phyloP scores from a whole-genome alignment of 2,888 invertebrate genomes.

The Stenoptilia bipunctidactyla region DNA sequence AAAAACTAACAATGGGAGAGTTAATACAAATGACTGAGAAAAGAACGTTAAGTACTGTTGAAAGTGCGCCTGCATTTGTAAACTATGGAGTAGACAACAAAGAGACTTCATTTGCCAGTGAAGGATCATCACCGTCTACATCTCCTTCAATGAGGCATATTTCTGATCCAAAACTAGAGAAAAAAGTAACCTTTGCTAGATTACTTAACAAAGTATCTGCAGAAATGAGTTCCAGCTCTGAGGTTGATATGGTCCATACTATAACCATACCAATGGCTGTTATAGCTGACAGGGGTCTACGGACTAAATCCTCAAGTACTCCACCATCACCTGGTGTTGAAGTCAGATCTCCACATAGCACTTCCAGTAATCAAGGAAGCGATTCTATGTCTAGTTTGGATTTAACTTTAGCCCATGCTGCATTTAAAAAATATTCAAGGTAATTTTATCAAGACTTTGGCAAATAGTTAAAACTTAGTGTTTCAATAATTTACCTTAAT shows the following conservation, averaged over 20 bases:
- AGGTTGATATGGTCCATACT: conserved; percentile 72
- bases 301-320: conserved; percentile 55
- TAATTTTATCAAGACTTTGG: too few relatives aligned
- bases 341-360: conserved; percentile 74
- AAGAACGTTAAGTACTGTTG: conserved; percentile 53
- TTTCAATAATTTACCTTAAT: too few relatives aligned
- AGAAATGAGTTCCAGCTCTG: conserved; percentile 83
- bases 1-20: conserved; percentile 79
- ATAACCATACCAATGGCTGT: conserved; percentile 63
- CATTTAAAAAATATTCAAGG: conserved; percentile 70
- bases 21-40: conserved; percentile 81
- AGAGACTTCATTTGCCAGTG: conserved; percentile 74
- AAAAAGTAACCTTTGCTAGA: conserved; percentile 83
- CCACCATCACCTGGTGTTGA: conserved; percentile 79
- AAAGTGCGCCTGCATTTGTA: conserved; percentile 60
- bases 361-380: conserved; percentile 82
- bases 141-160: conserved; percentile 70
- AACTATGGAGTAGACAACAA: conserved; percentile 62
- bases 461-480: too few relatives aligned
- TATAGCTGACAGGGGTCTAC: conserved; percentile 46
- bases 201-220: conserved; percentile 81
- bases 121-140: conserved; percentile 60
- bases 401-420: conserved; percentile 72
- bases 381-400: conserved; percentile 83
- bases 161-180: conserved; percentile 79